Base-by-base conservation (phyloP, 2,113 vertebrate genomes). In the Pagrus major region DNA sequence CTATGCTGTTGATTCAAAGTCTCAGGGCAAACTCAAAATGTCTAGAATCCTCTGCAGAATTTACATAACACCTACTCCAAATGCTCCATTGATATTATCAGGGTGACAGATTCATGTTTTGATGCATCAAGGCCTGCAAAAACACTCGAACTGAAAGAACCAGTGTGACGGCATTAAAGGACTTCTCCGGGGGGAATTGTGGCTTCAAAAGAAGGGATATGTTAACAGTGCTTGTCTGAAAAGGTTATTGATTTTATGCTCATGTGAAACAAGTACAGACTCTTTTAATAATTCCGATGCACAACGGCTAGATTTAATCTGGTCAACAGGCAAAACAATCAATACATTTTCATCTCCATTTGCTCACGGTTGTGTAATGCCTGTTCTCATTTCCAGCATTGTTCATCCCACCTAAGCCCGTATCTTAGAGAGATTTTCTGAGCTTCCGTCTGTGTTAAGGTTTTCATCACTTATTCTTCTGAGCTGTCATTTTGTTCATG, bases 171-270 rank as follows among this genome's bases (percentile, higher is more conserved):
- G 63, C 66, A 77, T 54, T 85, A 60, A 61, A 80, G 44, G 21
- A 44, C 78, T 59, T 72, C 68, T 85, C 65, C 68, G 4, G 51
- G 76, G 76, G 84, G 66, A 55, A 75, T 27, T 33, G 66, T 58
- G 78, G 73, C 70, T 81, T 78, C 71, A 85, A 78, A 80, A 77
- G 52, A 79, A 81, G 83, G 86, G 83, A 88, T 83, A 71, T 91
- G 79, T 89, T 88, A 86, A 90, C 86, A 78, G 51, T 27, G 76
- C 23, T 49, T 47, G 58, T 67, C 54, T 81, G 82, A 84, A 91
- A 88, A 89, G 61, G 77, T 63, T 88, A 91, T 91, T 88, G 90
- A 92, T 92, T 91, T 87, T 74, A 85, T 84, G 85, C 76, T 92
- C 72, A 69, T 72, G 70, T 86, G 81, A 91, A 91, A 92, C 86